These are phyloP conservation scores for Heteronetta atricapilla DNA, from an alignment of 2,113 vertebrate species.

Conservation along the genomic window DNA sequence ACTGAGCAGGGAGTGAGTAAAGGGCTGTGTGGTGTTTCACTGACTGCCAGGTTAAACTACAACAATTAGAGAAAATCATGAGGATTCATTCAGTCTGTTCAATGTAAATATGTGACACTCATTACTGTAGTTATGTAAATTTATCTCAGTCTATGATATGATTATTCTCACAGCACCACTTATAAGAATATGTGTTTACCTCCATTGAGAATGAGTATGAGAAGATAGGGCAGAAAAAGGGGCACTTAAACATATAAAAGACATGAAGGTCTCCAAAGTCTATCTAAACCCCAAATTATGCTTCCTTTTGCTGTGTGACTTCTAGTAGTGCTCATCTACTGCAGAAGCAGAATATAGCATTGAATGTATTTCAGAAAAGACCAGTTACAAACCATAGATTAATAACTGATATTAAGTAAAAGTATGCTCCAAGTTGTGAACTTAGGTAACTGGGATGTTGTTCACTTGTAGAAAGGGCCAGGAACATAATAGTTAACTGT, in stretches of 20 bases:
- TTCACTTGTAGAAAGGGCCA: not conserved
- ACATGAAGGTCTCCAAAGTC: not conserved
- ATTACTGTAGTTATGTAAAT: not conserved
- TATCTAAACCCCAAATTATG: not conserved
- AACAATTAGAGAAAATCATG: not conserved
- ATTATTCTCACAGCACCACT: not conserved
- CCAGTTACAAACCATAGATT: not conserved
- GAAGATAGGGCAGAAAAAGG: not conserved
- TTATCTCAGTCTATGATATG: not conserved
- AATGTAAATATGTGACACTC: not conserved
- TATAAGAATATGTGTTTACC: not conserved
- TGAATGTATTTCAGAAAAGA: not conserved
- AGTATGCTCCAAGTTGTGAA: not conserved
- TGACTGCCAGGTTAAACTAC: too few relatives aligned
- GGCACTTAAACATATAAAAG: not conserved
- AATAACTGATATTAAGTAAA: not conserved
- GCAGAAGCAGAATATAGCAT: not conserved
- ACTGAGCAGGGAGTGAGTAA: too few relatives aligned
- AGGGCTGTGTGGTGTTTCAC: too few relatives aligned
- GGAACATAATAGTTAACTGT: not conserved
- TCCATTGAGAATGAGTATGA: not conserved
- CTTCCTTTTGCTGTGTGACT: not conserved
- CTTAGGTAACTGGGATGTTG: not conserved
- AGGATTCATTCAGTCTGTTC: not conserved
- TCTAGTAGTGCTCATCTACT: not conserved